Evolutionary conservation across 2,888 invertebrate genomes (phyloP).

Genomic region (Acleris cristana): DNA sequence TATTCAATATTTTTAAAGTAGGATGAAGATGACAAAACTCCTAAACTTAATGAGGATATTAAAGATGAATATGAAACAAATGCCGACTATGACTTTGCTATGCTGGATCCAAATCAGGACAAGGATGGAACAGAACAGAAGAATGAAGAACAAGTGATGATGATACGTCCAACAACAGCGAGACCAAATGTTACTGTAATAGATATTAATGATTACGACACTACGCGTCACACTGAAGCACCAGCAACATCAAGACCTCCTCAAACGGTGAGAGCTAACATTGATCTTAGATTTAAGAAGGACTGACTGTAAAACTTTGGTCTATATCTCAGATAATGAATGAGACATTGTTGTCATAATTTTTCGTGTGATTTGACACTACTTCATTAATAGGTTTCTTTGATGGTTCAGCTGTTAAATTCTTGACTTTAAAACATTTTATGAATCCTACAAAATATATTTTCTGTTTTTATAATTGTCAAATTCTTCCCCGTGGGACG

Average conservation of each 20-base stretch:
- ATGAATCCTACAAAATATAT: no score
- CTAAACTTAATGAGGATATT: not conserved
- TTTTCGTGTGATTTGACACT: not conserved
- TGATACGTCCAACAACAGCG: not conserved
- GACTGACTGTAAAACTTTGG: no score
- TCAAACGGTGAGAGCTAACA: not conserved
- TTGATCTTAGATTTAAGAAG: no score
- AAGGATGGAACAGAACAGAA: not conserved
- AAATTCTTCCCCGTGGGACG: no score
- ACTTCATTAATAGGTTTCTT: no score
- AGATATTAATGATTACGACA: not conserved
- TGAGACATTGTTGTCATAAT: no score
- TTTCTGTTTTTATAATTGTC: no score
- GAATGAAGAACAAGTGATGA: not conserved
- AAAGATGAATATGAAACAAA: not conserved
- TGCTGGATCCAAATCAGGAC: not conserved
- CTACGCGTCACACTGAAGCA: not conserved
- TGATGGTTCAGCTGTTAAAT: no score
- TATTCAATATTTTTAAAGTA: slow-evolving; percentile 31
- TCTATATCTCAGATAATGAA: no score
- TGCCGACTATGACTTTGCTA: not conserved
- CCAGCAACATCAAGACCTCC: not conserved
- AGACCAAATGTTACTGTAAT: not conserved
- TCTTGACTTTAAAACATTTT: no score
- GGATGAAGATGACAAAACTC: not conserved